Evolutionary conservation across 2,113 vertebrate species (phyloP), one percentile per base, ranked within the genome.

Genomic region (Conger conger): DNA sequence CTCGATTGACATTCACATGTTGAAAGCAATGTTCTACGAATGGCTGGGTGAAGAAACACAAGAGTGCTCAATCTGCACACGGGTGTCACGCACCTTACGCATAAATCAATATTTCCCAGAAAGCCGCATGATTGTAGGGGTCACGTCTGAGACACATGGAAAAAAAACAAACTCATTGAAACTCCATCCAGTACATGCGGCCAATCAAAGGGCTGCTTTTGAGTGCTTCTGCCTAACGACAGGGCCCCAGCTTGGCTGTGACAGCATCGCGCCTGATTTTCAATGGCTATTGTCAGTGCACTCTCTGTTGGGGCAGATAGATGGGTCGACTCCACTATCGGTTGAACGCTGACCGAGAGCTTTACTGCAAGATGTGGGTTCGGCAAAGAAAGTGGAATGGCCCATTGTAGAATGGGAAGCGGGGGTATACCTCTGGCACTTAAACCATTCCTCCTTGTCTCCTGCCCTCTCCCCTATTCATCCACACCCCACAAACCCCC

Each of bases 271-370:
- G 94, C 93, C 94, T 92, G 92, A 2, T 95, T 95, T 92, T 95
- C 95, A 95, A 94, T 94, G 92, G 90, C 93, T 88, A 95, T 95
- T 96, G 94, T 95, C 95, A 93, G 94, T 94, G 83, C 90, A 91
- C 89, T 89, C 40, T 81, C 91, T 90, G 90, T 88, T 80, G 63
- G 38, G 91, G 93, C 94, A 95, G 94, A 95, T 95, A 93, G 94
- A 95, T 95, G 92, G 94, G 91, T 94, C 91, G 91, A 92, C 92
- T 93, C 89, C 92, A 83, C 93, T 94, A 95, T 95, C n/a, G 94
- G 93, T 91, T 90, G 88, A 86, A 89, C 91, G 92, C 94, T 95
- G 95, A 94, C 68, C 91, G 81, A 88, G 57, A 91, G 93, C 92
- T 89, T 90, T 84, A 54, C 88, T 92, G 94, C 93, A 95, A 63